Percentiles rank a stretch among this genome's conserved stretches.
These are phyloP conservation scores for Meteorus sp. DNA, from an alignment of 1,140 invertebrate species.

Conservation along the genomic window DNA sequence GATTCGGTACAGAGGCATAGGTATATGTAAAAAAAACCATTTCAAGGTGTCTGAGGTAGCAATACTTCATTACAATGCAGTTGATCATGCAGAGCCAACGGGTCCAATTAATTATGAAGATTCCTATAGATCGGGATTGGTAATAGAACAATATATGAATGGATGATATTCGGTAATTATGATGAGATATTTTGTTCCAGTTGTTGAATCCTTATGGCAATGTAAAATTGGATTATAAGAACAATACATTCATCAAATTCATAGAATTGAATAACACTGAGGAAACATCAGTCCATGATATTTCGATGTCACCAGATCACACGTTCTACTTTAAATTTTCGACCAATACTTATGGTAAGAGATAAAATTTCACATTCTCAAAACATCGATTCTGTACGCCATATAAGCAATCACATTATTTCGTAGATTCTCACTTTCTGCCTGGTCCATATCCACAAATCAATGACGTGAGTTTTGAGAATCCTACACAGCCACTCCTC, in stretches of 20 bases:
- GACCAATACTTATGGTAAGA: slow-evolving; percentile 27
- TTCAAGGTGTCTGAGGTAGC: slow-evolving; percentile 49
- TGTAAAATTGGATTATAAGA: slow-evolving; percentile 9
- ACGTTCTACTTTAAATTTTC: slow-evolving; percentile 29
- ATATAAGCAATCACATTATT: background rate
- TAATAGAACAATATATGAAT: slow-evolving; percentile 10
- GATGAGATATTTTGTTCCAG: slow-evolving; percentile 16
- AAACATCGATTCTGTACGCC: too few relatives aligned
- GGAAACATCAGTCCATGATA: background rate
- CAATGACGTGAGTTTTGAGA: slow-evolving; percentile 33
- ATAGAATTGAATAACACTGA: slow-evolving; percentile 27
- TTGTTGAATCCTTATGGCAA: slow-evolving; percentile 29
- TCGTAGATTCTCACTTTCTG: slow-evolving; percentile 25
- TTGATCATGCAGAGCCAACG: slow-evolving; percentile 22
- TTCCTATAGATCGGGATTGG: slow-evolving; percentile 26
- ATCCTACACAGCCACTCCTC: slow-evolving; percentile 30
- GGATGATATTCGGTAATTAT: background rate
- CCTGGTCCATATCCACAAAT: slow-evolving; percentile 34
- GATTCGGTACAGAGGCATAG: slow-evolving; percentile 57
- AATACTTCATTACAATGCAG: slow-evolving; percentile 48
- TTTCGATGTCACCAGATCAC: slow-evolving; percentile 25
- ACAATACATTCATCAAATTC: slow-evolving; percentile 28
- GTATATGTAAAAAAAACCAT: slow-evolving; percentile 50
- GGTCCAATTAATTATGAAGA: slow-evolving; percentile 29
- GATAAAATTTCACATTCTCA: background rate